phyloP scores from a whole-genome alignment of 2,888 invertebrate genomes.

The Holacanthella duospinosa region DNA sequence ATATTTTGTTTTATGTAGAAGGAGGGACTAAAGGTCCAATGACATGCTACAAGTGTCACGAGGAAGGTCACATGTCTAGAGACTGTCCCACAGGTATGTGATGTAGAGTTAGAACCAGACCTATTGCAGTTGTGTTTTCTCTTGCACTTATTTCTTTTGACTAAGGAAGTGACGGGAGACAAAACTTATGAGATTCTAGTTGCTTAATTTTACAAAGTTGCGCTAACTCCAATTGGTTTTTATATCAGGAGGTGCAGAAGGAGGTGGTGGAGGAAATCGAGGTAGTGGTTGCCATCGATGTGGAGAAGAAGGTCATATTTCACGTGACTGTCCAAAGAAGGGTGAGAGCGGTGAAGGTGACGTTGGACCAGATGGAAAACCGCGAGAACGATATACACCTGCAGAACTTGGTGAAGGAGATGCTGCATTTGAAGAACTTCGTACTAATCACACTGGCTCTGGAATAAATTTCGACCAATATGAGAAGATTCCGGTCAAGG shows the following conservation, averaged over 20 bases:
- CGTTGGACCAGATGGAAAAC: conserved; percentile 32
- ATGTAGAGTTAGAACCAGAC: background rate
- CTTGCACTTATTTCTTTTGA: background rate
- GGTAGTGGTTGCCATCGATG: conserved; percentile 25
- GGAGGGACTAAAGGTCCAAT: background rate
- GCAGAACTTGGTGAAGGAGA: conserved; percentile 63
- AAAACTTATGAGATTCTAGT: too few relatives aligned
- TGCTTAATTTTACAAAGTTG: too few relatives aligned
- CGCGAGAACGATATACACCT: conserved; percentile 58
- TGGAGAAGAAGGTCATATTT: conserved; percentile 24
- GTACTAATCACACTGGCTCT: conserved; percentile 58
- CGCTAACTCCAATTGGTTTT: too few relatives aligned
- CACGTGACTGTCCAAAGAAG: conserved; percentile 25
- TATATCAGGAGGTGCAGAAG: conserved; percentile 18
- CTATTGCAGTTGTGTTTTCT: background rate
- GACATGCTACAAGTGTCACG: background rate
- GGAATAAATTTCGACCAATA: conserved; percentile 89
- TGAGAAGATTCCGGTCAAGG: conserved; percentile 77
- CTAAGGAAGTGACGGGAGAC: too few relatives aligned
- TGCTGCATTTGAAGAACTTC: conserved; percentile 40
- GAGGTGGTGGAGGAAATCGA: background rate
- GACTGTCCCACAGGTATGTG: background rate
- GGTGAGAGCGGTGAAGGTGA: conserved; percentile 23
- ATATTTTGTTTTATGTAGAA: background rate
- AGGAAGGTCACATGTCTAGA: background rate